Evolutionary conservation across 2,888 invertebrate genomes (phyloP).

Genomic region (Pantelozetes paolii): DNA sequence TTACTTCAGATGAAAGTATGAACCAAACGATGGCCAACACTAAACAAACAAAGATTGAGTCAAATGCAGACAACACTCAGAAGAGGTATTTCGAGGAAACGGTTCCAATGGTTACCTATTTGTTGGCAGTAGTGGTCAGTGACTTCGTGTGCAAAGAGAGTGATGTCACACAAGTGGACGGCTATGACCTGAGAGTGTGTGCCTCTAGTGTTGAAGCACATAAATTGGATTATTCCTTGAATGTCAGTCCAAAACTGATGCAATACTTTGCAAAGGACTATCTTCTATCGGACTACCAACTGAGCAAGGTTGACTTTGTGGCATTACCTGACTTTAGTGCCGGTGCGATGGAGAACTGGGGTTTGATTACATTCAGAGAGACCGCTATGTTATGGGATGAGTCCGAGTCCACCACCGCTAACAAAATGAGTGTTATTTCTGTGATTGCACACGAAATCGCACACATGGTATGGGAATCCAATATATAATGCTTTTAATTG

Average conservation of each 20-base stretch:
- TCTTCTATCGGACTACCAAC: constrained; percentile 75
- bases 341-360: constrained; percentile 94
- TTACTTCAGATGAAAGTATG: constrained; percentile 22
- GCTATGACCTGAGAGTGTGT: constrained; percentile 59
- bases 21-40: constrained; percentile 40
- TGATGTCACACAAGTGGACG: background rate
- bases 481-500: constrained; percentile 48
- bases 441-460: constrained; percentile 90
- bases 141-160: constrained; percentile 60
- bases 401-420: constrained; percentile 66
- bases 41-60: too few species aligned
- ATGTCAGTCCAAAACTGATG: constrained; percentile 70
- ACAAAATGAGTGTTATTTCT: constrained; percentile 71
- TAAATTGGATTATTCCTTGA: constrained; percentile 67
- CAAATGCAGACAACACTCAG: constrained; percentile 21
- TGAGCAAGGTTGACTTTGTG: constrained; percentile 82
- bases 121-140: constrained; percentile 79
- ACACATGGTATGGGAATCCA: constrained; percentile 57
- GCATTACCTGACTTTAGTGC: constrained; percentile 80
- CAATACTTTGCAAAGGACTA: constrained; percentile 58
- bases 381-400: constrained; percentile 67
- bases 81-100: constrained; percentile 29
- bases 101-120: constrained; percentile 83
- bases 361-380: constrained; percentile 85
- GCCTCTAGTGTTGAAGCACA: constrained; percentile 65